Evolutionary conservation across 2,113 vertebrate species (phyloP), one percentile per base, ranked within the genome.

Genomic region (Tringa solitaria): DNA sequence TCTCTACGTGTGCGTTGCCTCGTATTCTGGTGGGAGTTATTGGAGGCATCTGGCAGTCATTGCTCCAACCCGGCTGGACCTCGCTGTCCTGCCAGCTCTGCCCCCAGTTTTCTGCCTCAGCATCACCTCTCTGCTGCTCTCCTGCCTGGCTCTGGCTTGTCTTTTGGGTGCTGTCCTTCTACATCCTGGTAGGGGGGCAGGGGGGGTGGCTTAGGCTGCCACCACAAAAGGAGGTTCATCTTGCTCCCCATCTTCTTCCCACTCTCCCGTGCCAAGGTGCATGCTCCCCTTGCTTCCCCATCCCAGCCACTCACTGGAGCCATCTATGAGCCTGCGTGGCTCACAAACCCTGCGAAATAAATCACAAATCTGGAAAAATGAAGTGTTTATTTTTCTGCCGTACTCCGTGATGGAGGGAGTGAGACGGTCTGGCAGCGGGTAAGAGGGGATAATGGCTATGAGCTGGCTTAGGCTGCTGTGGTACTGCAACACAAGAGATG

Each of bases 111-210:
- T 82, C 61, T 88, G 18, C 45, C 33, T 74, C 43, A 43, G 53
- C 39, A 23, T 54, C 57, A 56, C 35, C 23, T 65, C 76, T 84
- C 59, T 48, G 53, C 72, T 84, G 53, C 46, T 75, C 4, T 95
- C 18, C 57, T 41, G 53, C 46, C n/a, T 87, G 65, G 24, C 0
- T 0, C 16, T 87, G 32, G 33, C 61, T 84, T 1, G 0, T 13
- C 35, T 78, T 24, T 35, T 63, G 63, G 3, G 2, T 91, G 57
- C 53, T 80, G 53, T 75, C 46, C 32, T 83, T 74, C 43, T 65
- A 2, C 41, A 28, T 72, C n/a, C 12, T 9, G 28, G 87, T 54
- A 75, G 41, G 63, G 63, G 35, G 24, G 11, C 26, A 10, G 12
- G 26, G 12, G 12, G 53, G 14, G 30, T 67, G 77, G 57, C 57